Evolutionary conservation across 2,113 vertebrate species (phyloP), one percentile per base, ranked within the genome.

Genomic region (Pteropus alecto): DNA sequence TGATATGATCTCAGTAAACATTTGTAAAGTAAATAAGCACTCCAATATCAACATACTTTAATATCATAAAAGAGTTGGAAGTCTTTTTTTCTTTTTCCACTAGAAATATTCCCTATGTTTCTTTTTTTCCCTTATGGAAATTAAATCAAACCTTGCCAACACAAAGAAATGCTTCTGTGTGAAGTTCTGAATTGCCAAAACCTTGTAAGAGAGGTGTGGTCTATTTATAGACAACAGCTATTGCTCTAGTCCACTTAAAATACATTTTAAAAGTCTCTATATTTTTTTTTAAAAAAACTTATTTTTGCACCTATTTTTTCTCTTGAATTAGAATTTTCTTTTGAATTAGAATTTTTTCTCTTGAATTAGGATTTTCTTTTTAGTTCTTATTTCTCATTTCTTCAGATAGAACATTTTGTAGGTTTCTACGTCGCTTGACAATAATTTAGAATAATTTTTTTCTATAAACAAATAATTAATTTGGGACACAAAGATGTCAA

Each of bases 291-390:
- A 46, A 46, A 43, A 83, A 73, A 93, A 79, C 19, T 68, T 86
- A 54, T 46, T 90, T 92, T 90, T 92, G 54, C 11, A 90, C 87
- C 15, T 74, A 90, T 65, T 67, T 81, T 38, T 78, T 85, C 14
- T 56, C 22, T 43, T 91, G 14, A 91, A 35, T 95, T 92, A 71
- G 38, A 86, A 51, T 89, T 91, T 76, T 94, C 65, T 54, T 78
- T 38, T 38, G 38, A 38, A 38, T 38, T 38, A 38, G 3, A 38
- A 90, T 65, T 67, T 81, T 38, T 78, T 85, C 14, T 56, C 22
- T 43, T 91, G 14, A 91, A 35, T 95, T 92, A 71, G 38, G 82
- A 51, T 89, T 91, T 76, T 94, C 65, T 54, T 78, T 38, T 38
- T 43, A 46, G 65, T 38, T 77, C 51, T 46, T 81, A 82, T 63